These are phyloP conservation scores for Gonatopus flavifemur DNA, from an alignment of 1,140 invertebrate genomes.

Conservation along the genomic window DNA sequence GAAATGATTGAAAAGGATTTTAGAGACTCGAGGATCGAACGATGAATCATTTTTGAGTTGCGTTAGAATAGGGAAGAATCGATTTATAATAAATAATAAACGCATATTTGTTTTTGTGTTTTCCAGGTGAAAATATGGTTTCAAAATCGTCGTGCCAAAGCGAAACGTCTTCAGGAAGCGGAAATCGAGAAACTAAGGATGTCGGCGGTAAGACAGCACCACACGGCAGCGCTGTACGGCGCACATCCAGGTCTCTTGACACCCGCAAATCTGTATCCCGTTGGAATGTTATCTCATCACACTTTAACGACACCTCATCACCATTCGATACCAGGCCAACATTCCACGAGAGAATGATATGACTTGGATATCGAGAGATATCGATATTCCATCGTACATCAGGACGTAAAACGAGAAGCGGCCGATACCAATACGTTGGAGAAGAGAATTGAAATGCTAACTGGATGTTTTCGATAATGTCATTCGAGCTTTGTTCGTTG, in stretches of 20 bases:
- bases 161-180: conserved; percentile 91
- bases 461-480: too few relatives aligned
- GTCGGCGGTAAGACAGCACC: conserved; percentile 65
- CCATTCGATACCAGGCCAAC: conserved; percentile 41
- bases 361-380: too few relatives aligned
- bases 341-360: conserved; percentile 45
- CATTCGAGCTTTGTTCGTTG: too few relatives aligned
- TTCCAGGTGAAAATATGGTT: conserved; percentile 96
- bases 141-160: conserved; percentile 93
- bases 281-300: conserved; percentile 46
- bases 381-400: too few relatives aligned
- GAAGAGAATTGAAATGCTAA: too few relatives aligned
- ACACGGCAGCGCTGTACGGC: conserved; percentile 53
- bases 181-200: conserved; percentile 88
- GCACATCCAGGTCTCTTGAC: conserved; percentile 49
- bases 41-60: too few relatives aligned
- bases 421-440: too few relatives aligned
- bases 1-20: too few relatives aligned
- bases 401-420: too few relatives aligned
- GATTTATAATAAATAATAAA: too few relatives aligned
- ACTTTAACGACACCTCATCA: conserved; percentile 38
- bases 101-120: conserved; percentile 13
- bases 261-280: conserved; percentile 42
- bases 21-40: too few relatives aligned
- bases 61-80: too few relatives aligned